These are phyloP conservation scores for Steromphala cineraria DNA, from an alignment of 2,888 invertebrate species.

Conservation along the genomic window DNA sequence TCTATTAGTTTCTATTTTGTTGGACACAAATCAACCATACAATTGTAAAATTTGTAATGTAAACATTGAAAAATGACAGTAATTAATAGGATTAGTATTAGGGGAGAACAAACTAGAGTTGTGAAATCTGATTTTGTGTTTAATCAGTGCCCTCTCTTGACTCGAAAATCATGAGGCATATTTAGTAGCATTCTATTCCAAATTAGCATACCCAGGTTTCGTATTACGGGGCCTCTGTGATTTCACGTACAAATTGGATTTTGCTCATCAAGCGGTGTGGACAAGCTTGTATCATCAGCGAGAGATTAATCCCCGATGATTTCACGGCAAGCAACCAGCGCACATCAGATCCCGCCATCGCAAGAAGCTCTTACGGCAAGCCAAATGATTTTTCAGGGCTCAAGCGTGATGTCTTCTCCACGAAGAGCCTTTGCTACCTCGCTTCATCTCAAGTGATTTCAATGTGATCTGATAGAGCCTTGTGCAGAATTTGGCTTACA, in stretches of 20 bases:
- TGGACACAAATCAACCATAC: too few relatives aligned
- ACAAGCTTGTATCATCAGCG: slow-evolving; percentile 10
- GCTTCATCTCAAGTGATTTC: slow-evolving; percentile 10
- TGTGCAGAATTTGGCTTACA: not conserved
- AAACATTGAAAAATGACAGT: not conserved
- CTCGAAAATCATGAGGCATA: not conserved
- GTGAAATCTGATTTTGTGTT: slow-evolving; percentile 4
- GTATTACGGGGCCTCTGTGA: not conserved
- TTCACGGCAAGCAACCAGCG: not conserved
- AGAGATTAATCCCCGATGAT: slow-evolving; percentile 13
- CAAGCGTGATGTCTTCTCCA: not conserved
- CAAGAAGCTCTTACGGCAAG: not conserved
- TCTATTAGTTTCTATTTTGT: too few relatives aligned
- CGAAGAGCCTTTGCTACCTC: not conserved
- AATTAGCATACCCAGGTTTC: not conserved
- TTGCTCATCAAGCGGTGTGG: slow-evolving; percentile 16
- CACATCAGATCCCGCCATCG: not conserved
- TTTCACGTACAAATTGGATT: slow-evolving; percentile 15
- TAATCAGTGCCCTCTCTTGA: slow-evolving; percentile 1
- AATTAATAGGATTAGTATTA: slow-evolving; percentile 9
- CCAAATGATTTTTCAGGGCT: slow-evolving; percentile 12
- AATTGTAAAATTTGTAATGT: not conserved
- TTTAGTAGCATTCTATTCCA: not conserved
- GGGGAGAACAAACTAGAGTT: not conserved
- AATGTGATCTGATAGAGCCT: slow-evolving; percentile 1